Conservation (phyloP, 2,888 invertebrate genomes). For the Lysandra bellargus region DNA sequence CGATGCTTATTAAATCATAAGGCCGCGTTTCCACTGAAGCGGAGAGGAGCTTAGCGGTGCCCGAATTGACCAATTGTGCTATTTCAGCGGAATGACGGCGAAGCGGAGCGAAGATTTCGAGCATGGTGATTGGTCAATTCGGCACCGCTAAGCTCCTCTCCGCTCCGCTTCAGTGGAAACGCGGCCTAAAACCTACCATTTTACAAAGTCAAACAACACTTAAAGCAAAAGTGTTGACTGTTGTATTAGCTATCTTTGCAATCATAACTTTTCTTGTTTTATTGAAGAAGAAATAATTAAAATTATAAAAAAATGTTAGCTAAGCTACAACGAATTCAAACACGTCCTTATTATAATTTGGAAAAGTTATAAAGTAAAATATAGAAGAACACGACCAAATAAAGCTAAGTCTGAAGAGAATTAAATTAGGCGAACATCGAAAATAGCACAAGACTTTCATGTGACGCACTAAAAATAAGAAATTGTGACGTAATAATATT, state of each 20-base stretch:
- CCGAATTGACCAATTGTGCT: too few species aligned
- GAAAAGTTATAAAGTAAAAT: not conserved
- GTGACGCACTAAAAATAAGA: not conserved
- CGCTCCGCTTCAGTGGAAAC: too few species aligned
- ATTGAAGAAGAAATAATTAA: not conserved
- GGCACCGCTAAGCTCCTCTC: too few species aligned
- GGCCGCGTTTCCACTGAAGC: too few species aligned
- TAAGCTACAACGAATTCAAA: not conserved
- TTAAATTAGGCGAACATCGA: not conserved
- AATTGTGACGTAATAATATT: not conserved
- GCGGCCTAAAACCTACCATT: not conserved
- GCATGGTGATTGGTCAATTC: too few species aligned
- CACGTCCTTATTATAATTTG: not conserved
- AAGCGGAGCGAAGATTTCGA: too few species aligned
- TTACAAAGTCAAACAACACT: slow-evolving; percentile 43
- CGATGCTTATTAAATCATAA: too few species aligned
- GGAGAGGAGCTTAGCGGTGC: too few species aligned
- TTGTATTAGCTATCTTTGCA: not conserved
- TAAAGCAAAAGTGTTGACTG: slow-evolving; percentile 38
- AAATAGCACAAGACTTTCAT: not conserved
- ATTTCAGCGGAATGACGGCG: too few species aligned
- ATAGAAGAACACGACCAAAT: not conserved
- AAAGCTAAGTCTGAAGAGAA: not conserved
- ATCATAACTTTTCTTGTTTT: not conserved
- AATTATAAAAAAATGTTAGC: not conserved